phyloP scores from a whole-genome alignment of 2,113 vertebrate genomes.

The Thamnophis sirtalis region DNA sequence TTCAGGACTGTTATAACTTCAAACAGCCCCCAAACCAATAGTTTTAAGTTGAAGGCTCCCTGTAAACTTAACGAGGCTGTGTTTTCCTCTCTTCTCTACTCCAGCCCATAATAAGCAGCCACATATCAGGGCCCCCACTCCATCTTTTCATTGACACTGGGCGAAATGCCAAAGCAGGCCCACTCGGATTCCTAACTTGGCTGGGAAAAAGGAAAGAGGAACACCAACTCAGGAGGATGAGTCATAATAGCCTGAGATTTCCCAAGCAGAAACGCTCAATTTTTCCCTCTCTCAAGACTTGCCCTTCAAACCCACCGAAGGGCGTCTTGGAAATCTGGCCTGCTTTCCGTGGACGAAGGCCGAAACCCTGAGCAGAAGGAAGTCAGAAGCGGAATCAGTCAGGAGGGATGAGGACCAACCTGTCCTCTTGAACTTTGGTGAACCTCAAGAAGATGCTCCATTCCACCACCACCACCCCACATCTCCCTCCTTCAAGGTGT shows the following conservation, averaged over 20 bases:
- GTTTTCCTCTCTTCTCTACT: not conserved
- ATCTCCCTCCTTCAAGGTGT: not conserved
- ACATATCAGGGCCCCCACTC: conserved; percentile 1
- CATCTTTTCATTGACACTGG: not conserved
- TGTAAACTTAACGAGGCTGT: not conserved
- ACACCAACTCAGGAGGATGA: not conserved
- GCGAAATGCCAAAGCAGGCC: not conserved
- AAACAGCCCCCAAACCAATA: not conserved
- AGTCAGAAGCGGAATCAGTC: too few relatives aligned
- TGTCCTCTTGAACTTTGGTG: not conserved
- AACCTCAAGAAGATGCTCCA: not conserved
- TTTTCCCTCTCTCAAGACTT: not conserved
- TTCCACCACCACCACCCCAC: not conserved
- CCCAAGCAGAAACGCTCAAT: not conserved
- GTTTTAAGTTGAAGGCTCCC: not conserved
- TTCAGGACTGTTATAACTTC: too few relatives aligned
- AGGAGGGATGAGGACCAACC: not conserved
- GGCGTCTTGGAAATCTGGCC: not conserved
- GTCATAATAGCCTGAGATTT: not conserved
- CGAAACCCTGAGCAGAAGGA: not conserved
- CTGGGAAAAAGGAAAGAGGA: not conserved
- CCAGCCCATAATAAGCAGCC: not conserved
- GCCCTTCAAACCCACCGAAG: not conserved
- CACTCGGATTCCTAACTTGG: not conserved
- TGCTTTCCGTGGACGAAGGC: not conserved